phyloP scores from a whole-genome alignment of 1,140 invertebrate genomes.

The Aradophagus sp. region DNA sequence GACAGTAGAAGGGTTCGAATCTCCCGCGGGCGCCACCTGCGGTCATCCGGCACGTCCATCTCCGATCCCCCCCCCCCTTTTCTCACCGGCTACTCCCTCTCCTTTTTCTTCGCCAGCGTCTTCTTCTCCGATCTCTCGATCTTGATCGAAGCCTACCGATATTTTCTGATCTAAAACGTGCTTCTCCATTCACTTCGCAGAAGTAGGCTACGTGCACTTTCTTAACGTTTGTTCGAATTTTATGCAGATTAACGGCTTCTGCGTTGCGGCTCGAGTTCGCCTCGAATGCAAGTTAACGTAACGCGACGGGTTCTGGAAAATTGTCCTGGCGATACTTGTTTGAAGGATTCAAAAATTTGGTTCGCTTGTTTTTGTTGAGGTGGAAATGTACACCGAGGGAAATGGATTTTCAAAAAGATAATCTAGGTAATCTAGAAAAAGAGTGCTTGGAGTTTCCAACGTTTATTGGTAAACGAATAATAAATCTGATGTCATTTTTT shows the following conservation, averaged over 20 bases:
- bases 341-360: too few species aligned
- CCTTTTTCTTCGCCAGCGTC: conserved; percentile 60
- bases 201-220: conserved; percentile 38
- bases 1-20: conserved; percentile 66
- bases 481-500: too few species aligned
- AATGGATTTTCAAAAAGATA: too few species aligned
- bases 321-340: too few species aligned
- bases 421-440: too few species aligned
- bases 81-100: too few species aligned
- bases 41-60: conserved; percentile 70
- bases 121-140: conserved; percentile 66
- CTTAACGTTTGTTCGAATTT: conserved; percentile 44
- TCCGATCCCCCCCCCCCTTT: too few species aligned
- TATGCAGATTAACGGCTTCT: conserved; percentile 58
- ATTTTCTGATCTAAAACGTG: conserved; percentile 49
- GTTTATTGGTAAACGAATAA: too few species aligned
- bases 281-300: conserved; percentile 42
- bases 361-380: too few species aligned
- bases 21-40: conserved; percentile 69
- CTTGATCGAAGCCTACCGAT: conserved; percentile 68
- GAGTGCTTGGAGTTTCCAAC: too few species aligned
- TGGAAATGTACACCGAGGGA: conserved; percentile 26
- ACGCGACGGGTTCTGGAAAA: conserved; percentile 35
- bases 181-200: conserved; percentile 49
- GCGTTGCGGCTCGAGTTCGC: conserved; percentile 16